These are phyloP conservation scores for Babylonia areolata DNA, from an alignment of 1,140 invertebrate genomes.

Conservation along the genomic window DNA sequence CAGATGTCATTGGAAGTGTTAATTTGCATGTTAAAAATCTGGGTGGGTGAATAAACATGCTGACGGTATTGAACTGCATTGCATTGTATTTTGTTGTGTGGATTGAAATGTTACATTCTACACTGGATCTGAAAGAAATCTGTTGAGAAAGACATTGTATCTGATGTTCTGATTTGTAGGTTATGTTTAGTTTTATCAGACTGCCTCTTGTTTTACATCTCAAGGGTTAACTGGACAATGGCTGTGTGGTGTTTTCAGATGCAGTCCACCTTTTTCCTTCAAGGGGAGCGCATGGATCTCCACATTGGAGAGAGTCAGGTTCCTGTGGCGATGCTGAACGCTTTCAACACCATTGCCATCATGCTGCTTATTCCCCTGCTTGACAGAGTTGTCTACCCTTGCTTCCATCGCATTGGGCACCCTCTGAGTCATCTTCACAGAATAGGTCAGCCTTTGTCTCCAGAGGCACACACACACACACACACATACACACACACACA, in stretches of 20 bases:
- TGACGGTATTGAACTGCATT: too few species aligned
- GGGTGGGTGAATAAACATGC: too few species aligned
- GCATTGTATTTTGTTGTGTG: too few species aligned
- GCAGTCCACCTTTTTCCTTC: constrained; percentile 76
- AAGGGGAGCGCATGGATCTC: constrained; percentile 67
- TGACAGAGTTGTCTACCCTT: constrained; percentile 75
- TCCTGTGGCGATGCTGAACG: constrained; percentile 76
- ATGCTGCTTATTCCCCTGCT: constrained; percentile 76
- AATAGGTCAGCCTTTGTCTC: constrained; percentile 57
- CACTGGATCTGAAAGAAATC: too few species aligned
- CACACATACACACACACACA: neutral
- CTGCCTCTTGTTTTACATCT: too few species aligned
- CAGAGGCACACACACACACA: constrained; percentile 26
- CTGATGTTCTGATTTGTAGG: neutral
- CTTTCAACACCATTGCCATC: constrained; percentile 76
- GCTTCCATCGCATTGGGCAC: constrained; percentile 56
- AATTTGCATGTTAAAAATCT: too few species aligned
- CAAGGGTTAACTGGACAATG: too few species aligned
- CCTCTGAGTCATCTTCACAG: constrained; percentile 63
- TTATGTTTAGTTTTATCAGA: too few species aligned
- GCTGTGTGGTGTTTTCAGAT: too few species aligned
- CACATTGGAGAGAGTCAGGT: constrained; percentile 59
- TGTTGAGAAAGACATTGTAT: too few species aligned
- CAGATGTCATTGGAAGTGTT: too few species aligned
- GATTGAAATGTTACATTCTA: too few species aligned